Conservation (phyloP, 2,113 vertebrate species). For the Cyanoderma ruficeps region DNA sequence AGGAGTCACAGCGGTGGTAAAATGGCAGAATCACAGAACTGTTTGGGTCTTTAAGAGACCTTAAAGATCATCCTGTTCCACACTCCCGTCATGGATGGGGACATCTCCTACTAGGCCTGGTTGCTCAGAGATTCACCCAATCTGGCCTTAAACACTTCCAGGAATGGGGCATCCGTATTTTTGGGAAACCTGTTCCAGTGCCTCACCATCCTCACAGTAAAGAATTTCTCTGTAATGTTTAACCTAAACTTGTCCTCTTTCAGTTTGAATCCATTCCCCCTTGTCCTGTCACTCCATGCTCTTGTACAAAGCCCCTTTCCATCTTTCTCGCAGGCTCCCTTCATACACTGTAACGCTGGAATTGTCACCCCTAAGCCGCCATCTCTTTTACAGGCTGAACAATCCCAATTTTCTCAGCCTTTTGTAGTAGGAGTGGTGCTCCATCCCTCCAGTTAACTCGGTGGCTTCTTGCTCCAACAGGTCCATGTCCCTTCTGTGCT, state of each 20-base stretch:
- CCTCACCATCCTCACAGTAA: neutral
- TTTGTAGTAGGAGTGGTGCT: neutral
- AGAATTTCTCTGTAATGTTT: neutral
- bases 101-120: too few relatives aligned
- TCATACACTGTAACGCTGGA: neutral
- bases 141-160: neutral
- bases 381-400: neutral
- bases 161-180: neutral
- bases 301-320: neutral
- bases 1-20: rapidly evolving
- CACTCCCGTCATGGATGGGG: rapidly evolving
- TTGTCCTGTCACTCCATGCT: too few relatives aligned
- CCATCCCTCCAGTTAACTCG: neutral
- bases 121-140: neutral
- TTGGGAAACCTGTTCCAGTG: neutral
- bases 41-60: neutral
- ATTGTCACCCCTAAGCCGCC: too few relatives aligned
- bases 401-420: too few relatives aligned
- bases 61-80: neutral
- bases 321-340: neutral
- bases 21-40: too few relatives aligned
- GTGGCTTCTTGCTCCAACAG: neutral
- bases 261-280: neutral
- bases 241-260: neutral
- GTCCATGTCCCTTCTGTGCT: neutral